Conservation (phyloP, 2,797 vertebrate genomes). For the Thripadectes ignobilis region DNA sequence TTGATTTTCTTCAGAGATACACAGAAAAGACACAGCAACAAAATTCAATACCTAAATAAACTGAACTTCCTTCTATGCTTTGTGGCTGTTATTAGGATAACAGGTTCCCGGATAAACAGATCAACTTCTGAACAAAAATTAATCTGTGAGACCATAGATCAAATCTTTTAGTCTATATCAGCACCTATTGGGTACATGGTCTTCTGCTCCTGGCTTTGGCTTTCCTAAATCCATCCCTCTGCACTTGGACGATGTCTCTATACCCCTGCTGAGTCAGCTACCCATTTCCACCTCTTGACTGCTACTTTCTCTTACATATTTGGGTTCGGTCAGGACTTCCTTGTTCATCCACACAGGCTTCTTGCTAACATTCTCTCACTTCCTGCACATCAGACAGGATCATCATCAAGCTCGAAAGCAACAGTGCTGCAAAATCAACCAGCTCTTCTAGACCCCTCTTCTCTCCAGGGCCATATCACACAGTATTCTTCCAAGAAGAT, state of each 20-base stretch:
- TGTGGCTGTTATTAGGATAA: neutral
- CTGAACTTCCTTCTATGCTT: neutral
- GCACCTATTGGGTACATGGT: fast-evolving
- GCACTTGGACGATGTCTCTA: neutral
- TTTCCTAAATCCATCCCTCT: neutral
- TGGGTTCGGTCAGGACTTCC: neutral
- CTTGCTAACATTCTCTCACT: neutral
- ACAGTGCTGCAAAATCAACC: neutral
- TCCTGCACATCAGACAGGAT: neutral
- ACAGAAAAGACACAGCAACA: neutral
- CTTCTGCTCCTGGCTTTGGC: neutral
- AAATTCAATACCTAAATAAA: neutral
- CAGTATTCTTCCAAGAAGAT: neutral
- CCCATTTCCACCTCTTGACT: neutral
- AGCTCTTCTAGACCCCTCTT: neutral
- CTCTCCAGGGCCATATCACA: neutral
- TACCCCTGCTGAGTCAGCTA: neutral
- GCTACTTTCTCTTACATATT: neutral
- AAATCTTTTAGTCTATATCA: neutral
- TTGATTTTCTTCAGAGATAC: neutral
- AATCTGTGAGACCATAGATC: neutral
- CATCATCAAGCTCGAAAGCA: neutral
- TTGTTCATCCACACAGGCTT: neutral
- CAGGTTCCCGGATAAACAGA: neutral
- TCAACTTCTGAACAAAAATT: neutral